Conservation (phyloP, 2,797 vertebrate species). For the Acipenser ruthenus region DNA sequence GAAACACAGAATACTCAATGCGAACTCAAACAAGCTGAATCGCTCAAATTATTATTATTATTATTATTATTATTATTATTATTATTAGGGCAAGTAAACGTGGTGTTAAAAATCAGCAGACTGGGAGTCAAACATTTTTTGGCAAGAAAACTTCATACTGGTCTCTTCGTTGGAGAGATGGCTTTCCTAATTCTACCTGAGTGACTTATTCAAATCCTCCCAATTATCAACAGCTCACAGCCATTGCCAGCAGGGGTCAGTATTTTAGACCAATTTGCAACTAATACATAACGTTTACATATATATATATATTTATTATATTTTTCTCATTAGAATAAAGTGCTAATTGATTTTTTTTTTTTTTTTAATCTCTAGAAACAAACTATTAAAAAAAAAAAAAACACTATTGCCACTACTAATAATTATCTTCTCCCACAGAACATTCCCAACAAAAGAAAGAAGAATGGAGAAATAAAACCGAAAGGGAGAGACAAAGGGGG, state of each 20-base stretch:
- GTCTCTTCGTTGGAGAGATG: constrained; percentile 41
- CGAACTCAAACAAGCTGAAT: no score
- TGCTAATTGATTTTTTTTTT: constrained; percentile 50
- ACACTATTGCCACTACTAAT: no score
- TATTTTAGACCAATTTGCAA: background rate
- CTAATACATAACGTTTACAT: constrained; percentile 16
- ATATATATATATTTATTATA: constrained; percentile 40
- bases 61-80: no score
- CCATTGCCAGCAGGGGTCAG: constrained; percentile 52
- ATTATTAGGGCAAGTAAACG: background rate
- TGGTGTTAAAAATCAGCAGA: background rate
- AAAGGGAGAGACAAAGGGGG: no score
- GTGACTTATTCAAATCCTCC: constrained; percentile 43
- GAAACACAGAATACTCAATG: no score
- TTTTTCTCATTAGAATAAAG: constrained; percentile 58
- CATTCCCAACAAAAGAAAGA: no score
- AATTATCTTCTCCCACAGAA: no score
- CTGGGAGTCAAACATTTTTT: constrained; percentile 19
- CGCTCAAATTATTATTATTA: no score
- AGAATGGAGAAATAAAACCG: no score
- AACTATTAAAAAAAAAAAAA: no score
- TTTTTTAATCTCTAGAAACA: no score
- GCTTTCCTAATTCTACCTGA: constrained; percentile 67
- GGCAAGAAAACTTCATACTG: constrained; percentile 28
- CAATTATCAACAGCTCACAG: constrained; percentile 51